Evolutionary conservation across 2,113 vertebrate genomes (phyloP), one percentile per base, ranked within the genome.

Genomic region (Oreochromis niloticus): DNA sequence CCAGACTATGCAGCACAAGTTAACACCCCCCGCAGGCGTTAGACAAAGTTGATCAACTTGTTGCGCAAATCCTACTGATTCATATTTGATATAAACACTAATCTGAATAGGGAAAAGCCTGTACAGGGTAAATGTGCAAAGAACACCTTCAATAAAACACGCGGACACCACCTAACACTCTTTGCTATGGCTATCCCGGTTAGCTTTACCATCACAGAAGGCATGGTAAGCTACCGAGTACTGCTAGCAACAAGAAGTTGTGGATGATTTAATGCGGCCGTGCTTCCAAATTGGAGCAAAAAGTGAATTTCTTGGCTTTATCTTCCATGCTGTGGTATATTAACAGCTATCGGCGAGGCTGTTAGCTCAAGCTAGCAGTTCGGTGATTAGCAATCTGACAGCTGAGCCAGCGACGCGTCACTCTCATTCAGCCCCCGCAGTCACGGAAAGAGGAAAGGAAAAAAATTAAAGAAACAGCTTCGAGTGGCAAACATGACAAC

Each of bases 21-120:
- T 89, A 79, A 88, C 82, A 91, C 84, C 88, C 81, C 85, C 39
- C 56, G 16, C 80, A 57, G n/a, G 50, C 50, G 54, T 82, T 27
- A 84, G 56, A 39, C 66, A 85, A 91, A 93, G 91, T 90, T 87
- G 82, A 80, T 84, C 83, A 87, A 93, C 94, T 92, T 94, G 91
- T 91, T 91, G 88, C 91, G 82, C 81, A 56, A 52, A 82, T 50
- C n/a, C 22, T 22, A 55, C 10, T 11, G 8, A 82, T 85, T 48
- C 32, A 56, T 43, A 63, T 24, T 39, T 30, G n/a, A 57, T 6
- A 24, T 17, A 10, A 2, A 6, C 6, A n/a, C 17, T 54, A 32
- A 46, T 7, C 7, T 3, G 13, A 41, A 34, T 3, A 12, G 19
- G n/a, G 1, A 59, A 1, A 17, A 55, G 43, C 41, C 12, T 66